Base-by-base conservation (phyloP, 2,113 vertebrate species). In the Scomber colias region DNA sequence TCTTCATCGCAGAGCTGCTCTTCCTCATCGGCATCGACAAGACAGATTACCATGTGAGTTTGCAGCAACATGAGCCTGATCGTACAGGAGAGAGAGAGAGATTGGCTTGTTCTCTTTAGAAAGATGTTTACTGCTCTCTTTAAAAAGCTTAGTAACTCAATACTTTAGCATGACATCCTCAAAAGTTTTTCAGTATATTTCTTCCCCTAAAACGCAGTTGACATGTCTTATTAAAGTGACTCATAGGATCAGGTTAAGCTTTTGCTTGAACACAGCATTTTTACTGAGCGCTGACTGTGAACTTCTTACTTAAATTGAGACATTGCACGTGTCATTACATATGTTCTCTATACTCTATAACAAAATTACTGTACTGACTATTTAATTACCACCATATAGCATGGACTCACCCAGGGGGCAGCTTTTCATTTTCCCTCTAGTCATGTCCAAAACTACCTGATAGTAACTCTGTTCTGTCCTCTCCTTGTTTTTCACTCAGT, bases 21-120 rank as follows among this genome's bases (percentile, higher is more conserved):
- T 99, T 99, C 93, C 97, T 99, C 86, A 96, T 98, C 0, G 97
- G 97, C 86, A 97, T 99, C 48, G 96, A 99, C 91, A 99, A 98
- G 91, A 98, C 97, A 0, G 96, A 99, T 90, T 97, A 99, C 70
- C 96, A 97, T 79, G 97, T 98, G 71, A 87, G 95, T 89, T 24
- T 3, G 2, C 1, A 11, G 19, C 24, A 45, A 19, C 21, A 31
- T 31, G 11, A 3, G 31, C n/a, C 11, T 11, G 27, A 35, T 31
- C 9, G 35, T 40, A 40, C 30, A 10, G 8, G 17, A 45, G 21
- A 21, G 21, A 21, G 21, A n/a, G 6, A 9, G 11, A 10, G 35
- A 35, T 69, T 49, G 17, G 31, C 11, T 59, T 30, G 3, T 21
- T 44, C 60, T 56, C 7, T 75, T 55, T 2, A 8, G 53, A 64